phyloP scores from a whole-genome alignment of 2,797 vertebrate genomes.

The Chiloscyllium punctatum region DNA sequence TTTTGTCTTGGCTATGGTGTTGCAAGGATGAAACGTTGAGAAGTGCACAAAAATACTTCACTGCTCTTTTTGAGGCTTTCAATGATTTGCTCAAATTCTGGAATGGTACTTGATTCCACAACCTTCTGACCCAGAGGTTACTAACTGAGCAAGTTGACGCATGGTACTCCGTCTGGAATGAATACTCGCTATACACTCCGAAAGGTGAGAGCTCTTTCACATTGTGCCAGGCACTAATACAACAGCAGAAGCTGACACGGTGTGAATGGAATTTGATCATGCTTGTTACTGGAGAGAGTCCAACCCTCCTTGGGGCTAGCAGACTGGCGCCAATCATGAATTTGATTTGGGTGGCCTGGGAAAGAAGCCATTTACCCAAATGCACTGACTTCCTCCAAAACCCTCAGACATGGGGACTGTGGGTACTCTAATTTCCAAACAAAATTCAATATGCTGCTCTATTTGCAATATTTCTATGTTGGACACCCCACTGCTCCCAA shows the following conservation, averaged over 20 bases:
- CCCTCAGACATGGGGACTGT: background rate
- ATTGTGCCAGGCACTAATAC: background rate
- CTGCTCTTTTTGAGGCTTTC: background rate
- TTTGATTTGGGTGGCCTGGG: background rate
- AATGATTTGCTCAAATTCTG: background rate
- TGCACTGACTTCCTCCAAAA: background rate
- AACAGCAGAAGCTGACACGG: background rate
- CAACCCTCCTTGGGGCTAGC: background rate
- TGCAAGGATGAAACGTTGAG: background rate
- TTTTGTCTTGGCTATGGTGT: background rate
- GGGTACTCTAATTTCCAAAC: background rate
- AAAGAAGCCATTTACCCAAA: background rate
- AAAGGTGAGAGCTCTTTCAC: background rate
- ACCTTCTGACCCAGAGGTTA: background rate
- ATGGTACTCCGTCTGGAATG: background rate
- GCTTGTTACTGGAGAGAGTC: background rate
- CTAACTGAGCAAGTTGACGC: background rate
- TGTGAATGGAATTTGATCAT: background rate
- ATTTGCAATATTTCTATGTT: background rate
- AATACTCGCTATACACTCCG: background rate
- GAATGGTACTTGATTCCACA: background rate
- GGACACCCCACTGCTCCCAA: background rate
- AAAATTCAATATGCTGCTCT: background rate
- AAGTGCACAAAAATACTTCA: background rate
- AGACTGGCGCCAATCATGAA: background rate